Evolutionary conservation across 2,888 invertebrate genomes (phyloP), one percentile per base, ranked within the genome.

Genomic region (Galerucella calmariensis): DNA sequence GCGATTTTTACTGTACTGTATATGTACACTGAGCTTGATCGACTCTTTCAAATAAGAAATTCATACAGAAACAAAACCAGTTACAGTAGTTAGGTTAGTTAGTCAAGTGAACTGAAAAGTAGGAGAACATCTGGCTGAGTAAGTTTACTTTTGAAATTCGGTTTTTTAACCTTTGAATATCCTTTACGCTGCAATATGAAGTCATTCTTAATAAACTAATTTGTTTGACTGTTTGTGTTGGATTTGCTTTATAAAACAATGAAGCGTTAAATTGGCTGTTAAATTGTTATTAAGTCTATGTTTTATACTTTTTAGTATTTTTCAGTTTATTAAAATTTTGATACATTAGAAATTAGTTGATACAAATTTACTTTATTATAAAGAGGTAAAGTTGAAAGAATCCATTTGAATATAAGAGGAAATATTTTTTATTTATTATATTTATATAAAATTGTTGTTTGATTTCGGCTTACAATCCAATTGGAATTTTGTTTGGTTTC

Each of bases 121-220:
- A 65, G 46, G 63, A 65, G 61, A 46, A 35, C 65, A 65, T 66
- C 71, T 71, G 63, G 56, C 71, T 71, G 71, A 65, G 71, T 71
- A 66, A 71, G 71, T 71, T 58, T 51, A 67, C 16, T 69, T 51
- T 68, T 68, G 10, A 27, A 16, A 35, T 65, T 27, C 46, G 8
- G 20, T 48, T 48, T 53, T 53, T 56, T 56, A 56, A 56, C 56
- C 56, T 56, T 56, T 10, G 10, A 53, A 53, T 53, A 53, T 53
- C 16, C 6, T 16, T 16, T 53, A 53, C 16, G n/a, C 6, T 14
- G 12, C 48, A 12, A 51, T 14, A 51, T 51, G 51, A 51, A 51
- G 51, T 51, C 51, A 51, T 51, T 51, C n/a, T 51, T 48, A 48
- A 48, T 12, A 48, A 48, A 12, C n/a, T 51, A n/a, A n/a, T n/a